Base-by-base conservation (phyloP, 2,888 invertebrate species). In the Megamerina dolium region DNA sequence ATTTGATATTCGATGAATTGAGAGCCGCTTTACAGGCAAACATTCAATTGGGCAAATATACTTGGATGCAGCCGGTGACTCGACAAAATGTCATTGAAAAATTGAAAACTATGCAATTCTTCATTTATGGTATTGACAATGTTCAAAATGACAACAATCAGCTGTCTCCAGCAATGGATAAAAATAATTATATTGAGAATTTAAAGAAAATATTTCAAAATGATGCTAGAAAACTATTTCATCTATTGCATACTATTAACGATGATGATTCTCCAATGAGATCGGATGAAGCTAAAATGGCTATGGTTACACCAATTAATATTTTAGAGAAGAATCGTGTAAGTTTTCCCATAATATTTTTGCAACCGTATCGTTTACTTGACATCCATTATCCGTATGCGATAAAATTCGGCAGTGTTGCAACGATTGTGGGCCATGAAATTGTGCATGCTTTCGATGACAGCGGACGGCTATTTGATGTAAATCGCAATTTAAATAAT, bases 331-430 rank as follows among this genome's bases (percentile, higher is more conserved):
- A 12, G 50, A 50, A 0, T 44, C 46, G 5, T 48, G 50, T 5
- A 48, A 46, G 6, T 33, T 52, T 12, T 48, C n/a, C n/a, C n/a
- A n/a, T n/a, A n/a, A n/a, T n/a, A n/a, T n/a, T n/a, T n/a, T n/a
- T n/a, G n/a, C n/a, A 50, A 8, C 52, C 52, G 8, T 5, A 13
- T 13, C 13, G 21, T 16, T 30, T 38, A 3, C 31, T 18, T 18
- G 13, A 16, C 51, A 82, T 84, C 0, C 76, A 79, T 44, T 89
- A 85, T 67, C 90, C 91, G 0, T 81, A 80, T 55, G 49, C 51
- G 2, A 39, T 54, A 2, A 56, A 57, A 32, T 57, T 52, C 23
- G 57, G 56, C 18, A 53, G 49, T 18, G 46, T 59, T 35, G 58
- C 57, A 6, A 52, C 50, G n/a, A 52, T 59, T 18, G 48, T 59